Percentiles rank a stretch among this genome's conserved stretches.
Evolutionary conservation across 2,888 invertebrate genomes (phyloP).

Genomic region (Charanyca ferruginea): DNA sequence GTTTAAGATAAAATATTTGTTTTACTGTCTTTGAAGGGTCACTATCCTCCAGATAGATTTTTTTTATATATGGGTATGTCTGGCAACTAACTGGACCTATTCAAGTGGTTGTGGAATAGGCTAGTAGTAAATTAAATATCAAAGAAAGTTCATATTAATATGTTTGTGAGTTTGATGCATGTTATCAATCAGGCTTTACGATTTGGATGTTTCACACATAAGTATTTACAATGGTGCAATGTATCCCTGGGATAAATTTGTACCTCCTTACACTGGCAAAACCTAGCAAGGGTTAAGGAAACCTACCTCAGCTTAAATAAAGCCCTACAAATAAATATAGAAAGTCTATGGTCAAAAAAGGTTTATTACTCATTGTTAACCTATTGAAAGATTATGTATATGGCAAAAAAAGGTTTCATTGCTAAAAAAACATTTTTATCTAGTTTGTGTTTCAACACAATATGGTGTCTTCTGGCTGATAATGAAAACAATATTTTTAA

Average conservation of each 20-base stretch:
- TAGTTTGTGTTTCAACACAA: conserved; percentile 17
- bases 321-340: background rate
- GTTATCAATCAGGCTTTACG: no score
- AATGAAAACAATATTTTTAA: conserved; percentile 31
- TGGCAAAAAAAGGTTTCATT: background rate
- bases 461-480: background rate
- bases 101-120: background rate
- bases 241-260: no score
- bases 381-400: conserved; percentile 13
- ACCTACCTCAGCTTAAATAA: background rate
- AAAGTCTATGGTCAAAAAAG: no score
- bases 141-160: no score
- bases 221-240: no score
- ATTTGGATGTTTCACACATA: no score
- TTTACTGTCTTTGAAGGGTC: no score
- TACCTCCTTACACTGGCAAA: background rate
- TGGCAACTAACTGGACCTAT: no score
- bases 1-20: background rate
- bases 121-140: background rate
- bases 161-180: no score
- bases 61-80: no score
- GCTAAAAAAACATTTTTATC: conserved; percentile 28
- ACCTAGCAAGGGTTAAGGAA: background rate
- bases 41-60: no score
- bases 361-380: no score